Percentiles rank a stretch among this genome's conserved stretches.
These are phyloP conservation scores for Rhyacichthys aspro DNA, from an alignment of 2,797 vertebrate species.

Conservation along the genomic window DNA sequence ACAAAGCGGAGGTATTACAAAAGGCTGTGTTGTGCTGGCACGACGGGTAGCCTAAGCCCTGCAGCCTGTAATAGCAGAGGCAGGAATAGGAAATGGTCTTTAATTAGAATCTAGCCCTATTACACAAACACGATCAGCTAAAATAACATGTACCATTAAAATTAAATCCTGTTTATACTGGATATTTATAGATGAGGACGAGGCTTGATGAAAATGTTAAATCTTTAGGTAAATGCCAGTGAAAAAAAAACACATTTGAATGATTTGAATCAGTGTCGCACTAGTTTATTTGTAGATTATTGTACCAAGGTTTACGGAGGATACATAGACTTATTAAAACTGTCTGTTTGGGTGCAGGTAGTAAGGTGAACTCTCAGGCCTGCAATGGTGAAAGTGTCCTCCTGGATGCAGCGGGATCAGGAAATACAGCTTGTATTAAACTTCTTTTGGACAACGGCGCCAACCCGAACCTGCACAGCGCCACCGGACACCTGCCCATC, in stretches of 20 bases:
- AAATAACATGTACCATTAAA: neutral
- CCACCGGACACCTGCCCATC: conserved; percentile 85
- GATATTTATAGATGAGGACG: neutral
- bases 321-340: too few relatives aligned
- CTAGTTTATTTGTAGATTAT: neutral
- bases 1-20: neutral
- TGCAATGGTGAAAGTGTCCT: conserved; percentile 84
- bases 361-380: conserved; percentile 83
- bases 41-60: too few relatives aligned
- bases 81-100: too few relatives aligned
- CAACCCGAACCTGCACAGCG: conserved; percentile 82
- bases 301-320: too few relatives aligned
- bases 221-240: conserved; percentile 1
- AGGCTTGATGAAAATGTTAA: too few relatives aligned
- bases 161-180: neutral
- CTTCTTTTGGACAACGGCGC: conserved; percentile 88
- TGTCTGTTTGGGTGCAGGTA: conserved; percentile 67
- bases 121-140: too few relatives aligned
- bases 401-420: conserved; percentile 84
- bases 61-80: too few relatives aligned
- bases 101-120: too few relatives aligned
- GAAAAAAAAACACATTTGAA: neutral
- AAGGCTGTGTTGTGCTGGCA: neutral
- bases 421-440: conserved; percentile 84
- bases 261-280: too few relatives aligned